Percentiles rank a stretch among this genome's conserved stretches.
Evolutionary conservation across 2,888 invertebrate species (phyloP).

Genomic region (Caenorhabditis sp.): DNA sequence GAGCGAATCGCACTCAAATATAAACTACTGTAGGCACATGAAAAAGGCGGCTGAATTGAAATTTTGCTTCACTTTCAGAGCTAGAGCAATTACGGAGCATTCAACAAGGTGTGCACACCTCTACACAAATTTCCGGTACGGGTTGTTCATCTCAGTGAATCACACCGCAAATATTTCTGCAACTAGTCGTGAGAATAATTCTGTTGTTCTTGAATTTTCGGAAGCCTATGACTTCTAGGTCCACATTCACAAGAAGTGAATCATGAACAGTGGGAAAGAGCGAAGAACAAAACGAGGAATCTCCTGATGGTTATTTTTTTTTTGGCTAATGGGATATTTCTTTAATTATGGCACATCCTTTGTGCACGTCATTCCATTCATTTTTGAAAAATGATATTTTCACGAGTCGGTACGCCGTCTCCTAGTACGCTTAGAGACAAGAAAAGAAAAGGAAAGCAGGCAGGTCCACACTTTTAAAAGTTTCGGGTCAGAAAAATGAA

Average conservation of each 20-base stretch:
- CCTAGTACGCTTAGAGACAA: too few relatives aligned
- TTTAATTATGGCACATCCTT: slow-evolving; percentile 40
- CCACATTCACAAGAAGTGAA: slow-evolving; percentile 5
- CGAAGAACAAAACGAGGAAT: not conserved
- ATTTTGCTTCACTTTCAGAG: too few relatives aligned
- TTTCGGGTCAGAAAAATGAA: too few relatives aligned
- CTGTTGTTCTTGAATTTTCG: too few relatives aligned
- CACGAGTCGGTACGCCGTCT: slow-evolving; percentile 5
- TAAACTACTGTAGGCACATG: too few relatives aligned
- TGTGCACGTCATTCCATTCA: slow-evolving; percentile 45
- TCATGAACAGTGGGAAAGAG: not conserved
- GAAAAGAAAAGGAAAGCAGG: too few relatives aligned
- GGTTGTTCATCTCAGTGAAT: not conserved
- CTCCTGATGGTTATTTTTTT: slow-evolving; percentile 32
- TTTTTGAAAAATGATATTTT: slow-evolving; percentile 54
- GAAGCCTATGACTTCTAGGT: too few relatives aligned
- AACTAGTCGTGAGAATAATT: slow-evolving; percentile 8
- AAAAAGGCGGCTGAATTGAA: too few relatives aligned
- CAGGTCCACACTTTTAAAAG: too few relatives aligned
- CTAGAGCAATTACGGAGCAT: not conserved
- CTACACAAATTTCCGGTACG: slow-evolving; percentile 1
- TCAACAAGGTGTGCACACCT: not conserved
- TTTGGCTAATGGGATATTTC: slow-evolving; percentile 41
- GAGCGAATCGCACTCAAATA: too few relatives aligned
- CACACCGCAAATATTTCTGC: slow-evolving; percentile 3